A percentile compares a stretch with the other conserved stretches of the same genome.
phyloP scores from a whole-genome alignment of 1,140 invertebrate genomes.

The Plectus sambesii region DNA sequence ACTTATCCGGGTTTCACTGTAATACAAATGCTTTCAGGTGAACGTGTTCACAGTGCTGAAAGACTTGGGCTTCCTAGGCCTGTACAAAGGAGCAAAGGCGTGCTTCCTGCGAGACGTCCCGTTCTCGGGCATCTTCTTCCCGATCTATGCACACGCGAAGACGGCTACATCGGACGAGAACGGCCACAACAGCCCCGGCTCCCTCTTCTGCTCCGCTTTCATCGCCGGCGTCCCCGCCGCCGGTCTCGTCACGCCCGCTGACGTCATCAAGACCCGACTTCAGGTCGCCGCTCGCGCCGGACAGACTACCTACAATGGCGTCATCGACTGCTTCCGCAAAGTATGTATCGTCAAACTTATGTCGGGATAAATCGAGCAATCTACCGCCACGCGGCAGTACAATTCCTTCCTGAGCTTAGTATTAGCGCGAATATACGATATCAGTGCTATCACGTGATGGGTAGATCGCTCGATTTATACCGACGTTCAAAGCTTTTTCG shows the following conservation, averaged over 20 bases:
- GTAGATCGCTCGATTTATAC: too few species aligned
- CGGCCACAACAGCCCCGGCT: conserved; percentile 78
- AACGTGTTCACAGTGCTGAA: conserved; percentile 36
- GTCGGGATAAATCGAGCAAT: too few species aligned
- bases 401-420: too few species aligned
- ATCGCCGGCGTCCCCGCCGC: conserved; percentile 90
- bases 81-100: conserved; percentile 63
- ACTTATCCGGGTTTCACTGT: too few species aligned
- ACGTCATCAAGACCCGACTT: conserved; percentile 92
- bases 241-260: conserved; percentile 86
- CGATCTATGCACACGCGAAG: conserved; percentile 75
- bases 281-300: conserved; percentile 81
- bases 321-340: conserved; percentile 72
- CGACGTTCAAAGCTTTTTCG: too few species aligned
- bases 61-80: conserved; percentile 28
- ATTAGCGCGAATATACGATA: too few species aligned
- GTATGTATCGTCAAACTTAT: too few species aligned
- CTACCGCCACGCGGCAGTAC: too few species aligned
- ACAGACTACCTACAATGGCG: conserved; percentile 82
- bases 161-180: conserved; percentile 65
- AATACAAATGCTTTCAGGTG: conserved; percentile 21
- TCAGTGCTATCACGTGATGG: too few species aligned
- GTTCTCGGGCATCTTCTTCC: conserved; percentile 89
- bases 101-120: conserved; percentile 62
- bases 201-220: conserved; percentile 68